Evolutionary conservation across 2,113 vertebrate species (phyloP).

Genomic region (Notothenia coriiceps): DNA sequence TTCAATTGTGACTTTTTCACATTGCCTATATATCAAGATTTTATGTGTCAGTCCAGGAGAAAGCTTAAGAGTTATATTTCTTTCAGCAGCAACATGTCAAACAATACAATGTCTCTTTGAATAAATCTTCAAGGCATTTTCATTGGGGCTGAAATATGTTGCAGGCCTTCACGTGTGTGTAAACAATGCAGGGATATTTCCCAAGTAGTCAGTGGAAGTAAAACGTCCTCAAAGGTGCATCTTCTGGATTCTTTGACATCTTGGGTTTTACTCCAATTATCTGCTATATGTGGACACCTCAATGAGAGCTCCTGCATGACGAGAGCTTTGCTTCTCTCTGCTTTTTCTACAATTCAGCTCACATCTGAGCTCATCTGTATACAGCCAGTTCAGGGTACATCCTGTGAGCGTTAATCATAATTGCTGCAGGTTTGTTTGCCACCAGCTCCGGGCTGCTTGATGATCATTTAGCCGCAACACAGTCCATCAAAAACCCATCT

Average conservation of each 20-base stretch:
- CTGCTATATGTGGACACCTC: constrained; percentile 25
- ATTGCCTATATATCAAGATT: background rate
- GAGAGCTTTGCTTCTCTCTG: constrained; percentile 19
- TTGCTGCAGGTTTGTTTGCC: constrained; percentile 22
- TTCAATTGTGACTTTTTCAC: background rate
- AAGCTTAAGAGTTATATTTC: constrained; percentile 2
- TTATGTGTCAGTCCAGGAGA: background rate
- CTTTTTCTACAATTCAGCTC: constrained; percentile 32
- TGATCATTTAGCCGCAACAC: constrained; percentile 3
- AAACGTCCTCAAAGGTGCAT: constrained; percentile 35
- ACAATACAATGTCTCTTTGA: constrained; percentile 24
- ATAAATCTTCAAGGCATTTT: constrained; percentile 24
- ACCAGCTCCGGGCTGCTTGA: constrained; percentile 11
- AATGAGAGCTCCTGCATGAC: background rate
- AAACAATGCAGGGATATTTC: constrained; percentile 37
- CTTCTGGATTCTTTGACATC: constrained; percentile 16
- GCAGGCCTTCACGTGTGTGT: constrained; percentile 11
- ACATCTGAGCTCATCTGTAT: constrained; percentile 4
- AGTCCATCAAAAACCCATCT: constrained; percentile 3
- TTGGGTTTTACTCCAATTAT: constrained; percentile 54
- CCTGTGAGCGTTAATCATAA: constrained; percentile 10
- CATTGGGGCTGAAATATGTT: constrained; percentile 22
- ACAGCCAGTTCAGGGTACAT: background rate
- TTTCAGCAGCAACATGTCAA: constrained; percentile 20
- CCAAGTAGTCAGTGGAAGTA: constrained; percentile 14